A percentile compares a stretch with the other conserved stretches of the same genome.
Conservation (phyloP, 2,888 invertebrate genomes). For the Aphidius colemani region DNA sequence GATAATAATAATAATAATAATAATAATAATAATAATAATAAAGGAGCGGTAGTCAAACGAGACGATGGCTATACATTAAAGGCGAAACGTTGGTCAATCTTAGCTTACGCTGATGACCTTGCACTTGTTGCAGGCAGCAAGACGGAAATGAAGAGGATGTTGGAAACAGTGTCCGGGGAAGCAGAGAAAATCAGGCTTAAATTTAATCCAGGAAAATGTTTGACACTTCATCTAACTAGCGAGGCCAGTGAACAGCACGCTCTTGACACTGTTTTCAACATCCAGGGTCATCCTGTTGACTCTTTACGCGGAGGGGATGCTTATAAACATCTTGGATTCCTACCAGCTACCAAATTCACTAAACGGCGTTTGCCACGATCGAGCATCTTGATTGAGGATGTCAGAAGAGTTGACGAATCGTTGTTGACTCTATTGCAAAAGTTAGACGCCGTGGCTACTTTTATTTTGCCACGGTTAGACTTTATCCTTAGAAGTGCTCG, state of each 20-base stretch:
- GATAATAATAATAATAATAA: no score
- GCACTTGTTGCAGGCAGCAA: constrained; percentile 20
- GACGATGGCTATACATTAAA: constrained; percentile 13
- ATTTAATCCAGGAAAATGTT: constrained; percentile 34
- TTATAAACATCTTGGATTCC: constrained; percentile 48
- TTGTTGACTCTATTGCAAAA: constrained; percentile 37
- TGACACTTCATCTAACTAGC: constrained; percentile 37
- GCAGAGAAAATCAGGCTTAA: constrained; percentile 26
- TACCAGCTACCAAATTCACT: constrained; percentile 40
- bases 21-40: no score
- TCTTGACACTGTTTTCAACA: constrained; percentile 27
- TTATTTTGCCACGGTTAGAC: constrained; percentile 42
- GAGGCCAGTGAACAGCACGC: no score
- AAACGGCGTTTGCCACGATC: constrained; percentile 34
- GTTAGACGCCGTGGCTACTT: constrained; percentile 32
- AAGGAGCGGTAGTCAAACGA: constrained; percentile 5
- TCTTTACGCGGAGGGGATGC: constrained; percentile 36
- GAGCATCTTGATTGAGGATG: constrained; percentile 33
- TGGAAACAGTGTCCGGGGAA: background rate
- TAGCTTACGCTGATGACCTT: constrained; percentile 28
- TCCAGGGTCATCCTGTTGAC: constrained; percentile 31
- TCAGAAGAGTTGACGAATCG: constrained; percentile 29
- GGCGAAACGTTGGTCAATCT: background rate
- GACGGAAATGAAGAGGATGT: constrained; percentile 32
- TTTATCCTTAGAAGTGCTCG: constrained; percentile 38